Evolutionary conservation across 1,140 invertebrate genomes (phyloP).

Genomic region (Drosophila ananassae): DNA sequence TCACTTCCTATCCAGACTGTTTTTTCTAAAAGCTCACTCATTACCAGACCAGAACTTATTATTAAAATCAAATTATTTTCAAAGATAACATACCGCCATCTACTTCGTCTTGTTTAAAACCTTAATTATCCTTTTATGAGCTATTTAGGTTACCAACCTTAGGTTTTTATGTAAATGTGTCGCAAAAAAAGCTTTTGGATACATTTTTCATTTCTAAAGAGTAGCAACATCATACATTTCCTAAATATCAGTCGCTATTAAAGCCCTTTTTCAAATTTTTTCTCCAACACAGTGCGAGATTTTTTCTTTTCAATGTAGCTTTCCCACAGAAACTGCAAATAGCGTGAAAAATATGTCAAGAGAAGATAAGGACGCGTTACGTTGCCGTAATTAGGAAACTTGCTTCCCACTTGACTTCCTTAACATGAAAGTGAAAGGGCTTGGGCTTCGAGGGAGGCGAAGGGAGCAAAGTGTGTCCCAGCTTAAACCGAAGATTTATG

Average conservation of each 20-base stretch:
- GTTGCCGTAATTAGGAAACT: conserved; percentile 74
- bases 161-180: conserved; percentile 6
- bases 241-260: conserved; percentile 4
- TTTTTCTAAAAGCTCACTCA: no score
- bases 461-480: neutral
- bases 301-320: conserved; percentile 48
- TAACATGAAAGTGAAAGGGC: conserved; percentile 4
- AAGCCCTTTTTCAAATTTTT: neutral
- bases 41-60: no score
- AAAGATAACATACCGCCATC: no score
- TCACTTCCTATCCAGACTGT: no score
- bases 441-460: neutral
- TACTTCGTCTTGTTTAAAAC: no score
- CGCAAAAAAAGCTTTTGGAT: neutral
- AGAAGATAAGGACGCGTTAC: conserved; percentile 52
- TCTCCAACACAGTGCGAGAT: conserved; percentile 24
- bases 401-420: conserved; percentile 73
- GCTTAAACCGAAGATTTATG: no score
- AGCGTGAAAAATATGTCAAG: conserved; percentile 62
- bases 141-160: no score
- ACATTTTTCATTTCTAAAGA: conserved; percentile 13
- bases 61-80: no score
- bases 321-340: conserved; percentile 20
- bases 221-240: conserved; percentile 10
- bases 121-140: no score